Evolutionary conservation across 1,140 invertebrate genomes (phyloP), one percentile per base, ranked within the genome.

Genomic region (Tetramorium parvispinum): DNA sequence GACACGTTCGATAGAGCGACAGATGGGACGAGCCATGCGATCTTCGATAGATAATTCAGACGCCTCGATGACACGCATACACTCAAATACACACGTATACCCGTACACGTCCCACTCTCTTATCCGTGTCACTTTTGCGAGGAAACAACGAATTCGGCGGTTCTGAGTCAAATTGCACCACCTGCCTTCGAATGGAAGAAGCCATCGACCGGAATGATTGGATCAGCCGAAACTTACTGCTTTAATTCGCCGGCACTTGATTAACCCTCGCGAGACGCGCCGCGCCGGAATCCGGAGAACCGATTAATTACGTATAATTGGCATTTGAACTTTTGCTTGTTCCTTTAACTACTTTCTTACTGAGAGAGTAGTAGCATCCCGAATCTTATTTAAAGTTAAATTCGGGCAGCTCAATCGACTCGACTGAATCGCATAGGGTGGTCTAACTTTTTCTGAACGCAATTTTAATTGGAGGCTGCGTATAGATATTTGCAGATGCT

Each of bases 1-100:
- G 59, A 49, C 55, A 51, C 68, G 43, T 77, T 65, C 46, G 78
- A 82, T 66, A 65, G 59, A 65, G 51, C 82, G 82, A 70, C 89
- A 91, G 89, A 89, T 90, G 89, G 87, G 63, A 90, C 77, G 59
- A 86, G 59, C 55, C 81, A 73, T 55, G 82, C 87, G 83, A 90
- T 83, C 65, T 76, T 70, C 83, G 65, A 85, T 75, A 77, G 86
- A 91, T 91, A 87, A 91, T 91, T 90, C 85, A 85, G 46, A 75
- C 63, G 82, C 46, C 70, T 85, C 83, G 79, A 88, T 91, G 89
- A 90, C 87, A 90, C 86, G 76, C 81, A 71, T 55, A 70, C 57
- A 32, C 32, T 10, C 37, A 21, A 32, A 3, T 8, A n/a, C 59
- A 43, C 13, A 13, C 43, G 51, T 5, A 7, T 40, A 24, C n/a